Conservation (phyloP, 2,888 invertebrate genomes). For the Tribolium freemani region DNA sequence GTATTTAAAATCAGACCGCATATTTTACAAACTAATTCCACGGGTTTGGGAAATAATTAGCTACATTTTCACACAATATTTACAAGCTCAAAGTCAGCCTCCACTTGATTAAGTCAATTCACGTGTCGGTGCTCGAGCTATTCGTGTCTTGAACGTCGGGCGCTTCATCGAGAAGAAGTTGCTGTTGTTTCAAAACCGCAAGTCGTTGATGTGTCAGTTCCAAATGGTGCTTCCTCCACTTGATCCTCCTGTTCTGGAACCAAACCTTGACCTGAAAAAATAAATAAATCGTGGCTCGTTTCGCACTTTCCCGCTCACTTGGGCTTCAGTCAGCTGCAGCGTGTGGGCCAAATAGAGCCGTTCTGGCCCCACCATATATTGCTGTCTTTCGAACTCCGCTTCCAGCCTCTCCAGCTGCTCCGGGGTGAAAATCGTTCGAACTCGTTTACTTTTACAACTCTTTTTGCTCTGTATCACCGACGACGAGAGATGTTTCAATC, state of each 20-base stretch:
- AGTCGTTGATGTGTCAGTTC: slow-evolving; percentile 92
- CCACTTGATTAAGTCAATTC: slow-evolving; percentile 47
- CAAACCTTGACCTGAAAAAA: slow-evolving; percentile 84
- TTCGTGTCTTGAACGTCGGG: slow-evolving; percentile 70
- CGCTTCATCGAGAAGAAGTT: slow-evolving; percentile 68
- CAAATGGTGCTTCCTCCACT: slow-evolving; percentile 95
- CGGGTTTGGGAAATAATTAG: slow-evolving; percentile 4
- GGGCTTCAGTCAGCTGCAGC: slow-evolving; percentile 88
- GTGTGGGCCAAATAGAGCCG: slow-evolving; percentile 92
- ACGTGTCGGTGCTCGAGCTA: slow-evolving; percentile 66
- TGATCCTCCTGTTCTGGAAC: slow-evolving; percentile 95
- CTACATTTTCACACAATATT: slow-evolving; percentile 36
- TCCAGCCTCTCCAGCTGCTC: slow-evolving; percentile 95
- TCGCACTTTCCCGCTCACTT: slow-evolving; percentile 71
- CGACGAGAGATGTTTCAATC: slow-evolving; percentile 60
- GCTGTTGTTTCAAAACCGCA: slow-evolving; percentile 72
- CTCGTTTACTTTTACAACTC: slow-evolving; percentile 84
- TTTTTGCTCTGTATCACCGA: slow-evolving; percentile 62
- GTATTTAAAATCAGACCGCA: slow-evolving; percentile 41
- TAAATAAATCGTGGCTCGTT: neutral
- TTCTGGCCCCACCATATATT: slow-evolving; percentile 98
- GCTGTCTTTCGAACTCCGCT: slow-evolving; percentile 94
- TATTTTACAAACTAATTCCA: slow-evolving; percentile 42
- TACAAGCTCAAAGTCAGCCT: neutral
- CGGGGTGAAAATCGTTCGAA: slow-evolving; percentile 96